Percentiles rank a stretch among this genome's conserved stretches.
Evolutionary conservation across 2,888 invertebrate genomes (phyloP).

Genomic region (Actias luna): DNA sequence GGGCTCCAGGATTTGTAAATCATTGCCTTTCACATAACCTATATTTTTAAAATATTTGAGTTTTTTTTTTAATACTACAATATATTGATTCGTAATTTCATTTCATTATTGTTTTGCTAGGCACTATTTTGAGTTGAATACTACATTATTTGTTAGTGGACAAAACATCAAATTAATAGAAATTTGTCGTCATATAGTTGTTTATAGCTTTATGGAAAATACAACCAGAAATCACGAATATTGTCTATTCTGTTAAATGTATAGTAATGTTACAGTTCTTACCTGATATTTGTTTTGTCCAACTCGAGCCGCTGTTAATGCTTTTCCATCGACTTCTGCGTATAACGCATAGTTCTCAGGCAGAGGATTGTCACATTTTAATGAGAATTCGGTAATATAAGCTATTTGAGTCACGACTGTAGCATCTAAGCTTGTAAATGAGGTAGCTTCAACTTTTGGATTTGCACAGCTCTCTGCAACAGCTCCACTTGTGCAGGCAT

Average conservation of each 20-base stretch:
- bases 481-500: conserved; percentile 48
- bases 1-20: background rate
- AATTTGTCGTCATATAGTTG: too few species aligned
- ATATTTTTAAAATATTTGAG: too few species aligned
- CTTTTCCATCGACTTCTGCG: conserved; percentile 93
- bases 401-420: conserved; percentile 95
- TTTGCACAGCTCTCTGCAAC: conserved; percentile 70
- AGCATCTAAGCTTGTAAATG: conserved; percentile 96
- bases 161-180: background rate
- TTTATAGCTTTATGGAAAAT: too few species aligned
- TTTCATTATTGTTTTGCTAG: too few species aligned
- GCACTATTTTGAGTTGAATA: background rate
- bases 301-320: conserved; percentile 91
- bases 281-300: conserved; percentile 93
- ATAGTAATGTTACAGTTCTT: conserved; percentile 43
- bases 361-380: conserved; percentile 87
- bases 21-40: background rate
- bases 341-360: conserved; percentile 88
- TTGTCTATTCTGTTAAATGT: background rate
- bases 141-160: background rate
- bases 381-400: conserved; percentile 93
- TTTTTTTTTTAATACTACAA: too few species aligned
- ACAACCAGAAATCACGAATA: too few species aligned
- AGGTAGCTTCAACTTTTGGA: conserved; percentile 87
- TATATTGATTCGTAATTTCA: too few species aligned